Percentiles rank a stretch among this genome's conserved stretches.
phyloP scores from a whole-genome alignment of 2,888 invertebrate species.

The Actias luna region DNA sequence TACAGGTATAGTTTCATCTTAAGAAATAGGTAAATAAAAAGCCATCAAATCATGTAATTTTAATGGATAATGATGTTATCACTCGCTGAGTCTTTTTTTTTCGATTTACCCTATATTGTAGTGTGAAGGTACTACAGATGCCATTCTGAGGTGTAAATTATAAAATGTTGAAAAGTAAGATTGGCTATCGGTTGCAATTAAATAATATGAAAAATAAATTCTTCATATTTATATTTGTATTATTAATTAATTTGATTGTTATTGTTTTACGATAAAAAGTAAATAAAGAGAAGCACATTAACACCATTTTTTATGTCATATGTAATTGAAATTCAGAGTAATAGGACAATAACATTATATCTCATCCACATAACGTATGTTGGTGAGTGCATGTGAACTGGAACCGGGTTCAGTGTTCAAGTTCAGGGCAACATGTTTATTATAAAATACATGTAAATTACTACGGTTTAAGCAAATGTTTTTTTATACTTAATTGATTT shows the following conservation, averaged over 20 bases:
- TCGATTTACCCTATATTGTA: not conserved
- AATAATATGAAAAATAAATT: not conserved
- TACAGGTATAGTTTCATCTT: too few species aligned
- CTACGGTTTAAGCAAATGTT: not conserved
- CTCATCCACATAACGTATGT: slow-evolving; percentile 3
- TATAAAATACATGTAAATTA: slow-evolving; percentile 17
- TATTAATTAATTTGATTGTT: not conserved
- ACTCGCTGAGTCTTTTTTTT: not conserved
- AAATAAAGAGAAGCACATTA: not conserved
- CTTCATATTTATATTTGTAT: not conserved
- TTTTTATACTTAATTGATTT: too few species aligned
- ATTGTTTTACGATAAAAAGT: not conserved
- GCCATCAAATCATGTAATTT: not conserved
- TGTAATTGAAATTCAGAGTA: not conserved
- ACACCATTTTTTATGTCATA: not conserved
- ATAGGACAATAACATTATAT: not conserved
- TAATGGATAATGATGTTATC: not conserved
- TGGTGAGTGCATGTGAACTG: not conserved
- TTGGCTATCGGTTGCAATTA: not conserved
- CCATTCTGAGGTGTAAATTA: not conserved
- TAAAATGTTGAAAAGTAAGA: not conserved
- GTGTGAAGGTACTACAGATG: not conserved
- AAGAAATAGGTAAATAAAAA: not conserved
- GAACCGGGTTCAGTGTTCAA: slow-evolving; percentile 32
- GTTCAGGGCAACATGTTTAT: slow-evolving; percentile 49